Conservation (phyloP, 2,797 vertebrate genomes). For the Pseudotriccus pelzelni region DNA sequence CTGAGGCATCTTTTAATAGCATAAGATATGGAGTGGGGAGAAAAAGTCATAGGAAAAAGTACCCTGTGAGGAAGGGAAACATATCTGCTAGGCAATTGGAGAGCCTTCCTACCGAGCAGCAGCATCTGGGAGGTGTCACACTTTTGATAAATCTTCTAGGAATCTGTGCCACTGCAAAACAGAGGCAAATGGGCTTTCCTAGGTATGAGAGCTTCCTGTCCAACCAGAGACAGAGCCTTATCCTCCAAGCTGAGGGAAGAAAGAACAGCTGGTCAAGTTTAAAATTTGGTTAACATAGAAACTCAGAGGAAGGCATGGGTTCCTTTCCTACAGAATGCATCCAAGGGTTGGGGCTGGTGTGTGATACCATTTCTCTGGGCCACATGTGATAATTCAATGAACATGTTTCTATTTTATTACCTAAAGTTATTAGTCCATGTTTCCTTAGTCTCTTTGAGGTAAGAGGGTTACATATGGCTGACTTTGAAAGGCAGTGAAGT, state of each 20-base stretch:
- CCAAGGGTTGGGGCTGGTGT: background rate
- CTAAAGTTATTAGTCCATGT: background rate
- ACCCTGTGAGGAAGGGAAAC: background rate
- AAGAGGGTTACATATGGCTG: background rate
- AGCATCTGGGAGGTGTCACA: slow-evolving; percentile 4
- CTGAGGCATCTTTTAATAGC: background rate
- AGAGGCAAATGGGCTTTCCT: background rate
- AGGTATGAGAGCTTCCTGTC: background rate
- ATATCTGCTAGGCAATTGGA: background rate
- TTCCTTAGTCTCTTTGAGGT: background rate
- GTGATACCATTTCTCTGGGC: background rate
- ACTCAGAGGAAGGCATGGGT: background rate
- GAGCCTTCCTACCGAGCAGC: background rate
- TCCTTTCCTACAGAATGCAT: background rate
- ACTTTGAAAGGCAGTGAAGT: background rate
- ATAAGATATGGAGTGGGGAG: accelerated
- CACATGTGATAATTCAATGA: background rate
- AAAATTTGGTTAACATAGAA: background rate
- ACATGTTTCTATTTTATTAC: background rate
- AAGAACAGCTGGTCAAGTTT: background rate
- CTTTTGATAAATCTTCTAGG: background rate
- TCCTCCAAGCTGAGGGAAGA: background rate
- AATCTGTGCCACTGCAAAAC: background rate
- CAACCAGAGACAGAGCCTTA: background rate
- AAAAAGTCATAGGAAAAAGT: background rate